Evolutionary conservation across 2,888 invertebrate species (phyloP), one percentile per base, ranked within the genome.

Genomic region (Ctena decussata): DNA sequence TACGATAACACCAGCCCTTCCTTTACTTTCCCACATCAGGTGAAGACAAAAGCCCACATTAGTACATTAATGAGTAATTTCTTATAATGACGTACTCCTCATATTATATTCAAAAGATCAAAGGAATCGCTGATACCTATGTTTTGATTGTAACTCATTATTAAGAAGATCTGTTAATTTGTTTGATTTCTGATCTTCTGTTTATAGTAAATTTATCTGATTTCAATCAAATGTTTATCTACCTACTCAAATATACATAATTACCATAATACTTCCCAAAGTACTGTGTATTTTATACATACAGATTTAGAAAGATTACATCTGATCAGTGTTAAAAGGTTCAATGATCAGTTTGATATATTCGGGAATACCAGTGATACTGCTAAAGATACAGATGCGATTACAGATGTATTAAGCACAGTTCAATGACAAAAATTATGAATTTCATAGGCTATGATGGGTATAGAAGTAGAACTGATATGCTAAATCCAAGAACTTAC

Each of bases 61-160:
- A n/a, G n/a, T n/a, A n/a, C n/a, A n/a, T n/a, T n/a, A 15, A 41
- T 41, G 41, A 41, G 41, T 57, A 21, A 57, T 57, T 57, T 6
- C n/a, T 57, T 5, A 57, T 57, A 27, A 8, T n/a, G 35, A 30
- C 65, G 5, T 11, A 53, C 21, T 53, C 21, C 5, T 53, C 6
- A 30, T n/a, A 65, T 65, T 15, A 65, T 65, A 35, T 65, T 65
- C 65, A 35, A 24, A 65, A 65, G 65, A 65, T 65, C 65, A 65
- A 65, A 65, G 65, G 35, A 12, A 65, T 65, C 5, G 35, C 18
- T 35, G 15, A 65, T 65, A 65, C 65, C 65, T 65, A 65, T 65
- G 65, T 65, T 65, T 18, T 65, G 65, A 65, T 65, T 65, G 65
- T 65, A 65, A 65, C 65, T 65, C 30, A 65, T 65, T 65, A 65